Conservation (phyloP, 2,113 vertebrate genomes). For the Bujurquina vittata region DNA sequence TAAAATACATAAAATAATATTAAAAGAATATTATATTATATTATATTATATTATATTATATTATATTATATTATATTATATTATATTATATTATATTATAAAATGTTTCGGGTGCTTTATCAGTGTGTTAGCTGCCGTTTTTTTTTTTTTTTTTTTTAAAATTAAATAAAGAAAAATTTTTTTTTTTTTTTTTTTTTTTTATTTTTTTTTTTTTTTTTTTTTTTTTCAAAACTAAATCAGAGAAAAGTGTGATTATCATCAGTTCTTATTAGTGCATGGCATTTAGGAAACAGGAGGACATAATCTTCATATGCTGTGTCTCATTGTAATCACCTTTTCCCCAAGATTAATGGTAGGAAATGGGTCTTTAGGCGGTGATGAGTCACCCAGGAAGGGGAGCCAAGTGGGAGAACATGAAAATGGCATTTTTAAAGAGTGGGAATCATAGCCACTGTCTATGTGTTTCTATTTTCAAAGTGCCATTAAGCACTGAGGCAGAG, state of each 20-base stretch:
- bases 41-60: no score
- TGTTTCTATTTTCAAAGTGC: conserved; percentile 54
- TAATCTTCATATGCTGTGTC: conserved; percentile 24
- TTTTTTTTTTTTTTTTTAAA: conserved; percentile 10
- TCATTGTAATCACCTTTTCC: conserved; percentile 57
- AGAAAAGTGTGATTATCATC: conserved; percentile 30
- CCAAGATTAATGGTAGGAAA: conserved; percentile 54
- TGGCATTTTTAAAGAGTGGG: conserved; percentile 45
- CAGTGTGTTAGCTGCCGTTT: conserved; percentile 9
- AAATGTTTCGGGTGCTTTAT: background rate
- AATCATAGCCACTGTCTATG: conserved; percentile 18
- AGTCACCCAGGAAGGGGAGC: conserved; percentile 42
- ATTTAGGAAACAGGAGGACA: conserved; percentile 42
- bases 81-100: no score
- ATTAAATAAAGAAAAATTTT: conserved; percentile 13
- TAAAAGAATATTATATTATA: background rate
- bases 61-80: no score
- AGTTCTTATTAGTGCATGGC: conserved; percentile 46
- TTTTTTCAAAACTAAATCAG: conserved; percentile 15
- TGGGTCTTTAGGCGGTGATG: conserved; percentile 33
- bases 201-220: background rate
- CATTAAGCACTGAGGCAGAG: conserved; percentile 15
- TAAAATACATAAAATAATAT: background rate
- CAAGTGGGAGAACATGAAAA: conserved; percentile 48
- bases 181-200: conserved; percentile 18